phyloP scores from a whole-genome alignment of 2,888 invertebrate genomes.

The Ophioninae sp. region DNA sequence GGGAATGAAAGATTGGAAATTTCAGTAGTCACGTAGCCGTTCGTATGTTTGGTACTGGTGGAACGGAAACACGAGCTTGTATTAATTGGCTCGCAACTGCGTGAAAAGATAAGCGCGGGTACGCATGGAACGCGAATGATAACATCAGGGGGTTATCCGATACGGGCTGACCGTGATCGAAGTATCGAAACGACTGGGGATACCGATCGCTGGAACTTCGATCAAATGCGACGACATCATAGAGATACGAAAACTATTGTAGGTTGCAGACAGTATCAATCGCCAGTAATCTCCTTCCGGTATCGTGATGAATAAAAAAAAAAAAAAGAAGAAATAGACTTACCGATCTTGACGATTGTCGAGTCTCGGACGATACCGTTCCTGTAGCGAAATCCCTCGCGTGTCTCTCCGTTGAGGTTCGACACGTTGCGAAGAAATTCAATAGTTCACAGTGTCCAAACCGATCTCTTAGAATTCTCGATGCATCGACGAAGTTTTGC shows the following conservation, averaged over 20 bases:
- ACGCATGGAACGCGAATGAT: background rate
- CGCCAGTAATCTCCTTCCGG: background rate
- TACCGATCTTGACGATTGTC: conserved; percentile 12
- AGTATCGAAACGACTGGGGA: background rate
- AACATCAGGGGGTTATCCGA: background rate
- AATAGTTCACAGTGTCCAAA: conserved; percentile 14
- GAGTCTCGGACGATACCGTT: background rate
- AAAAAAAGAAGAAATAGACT: conserved; percentile 14
- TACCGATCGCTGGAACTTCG: background rate
- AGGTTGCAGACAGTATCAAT: background rate
- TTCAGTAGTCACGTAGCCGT: background rate
- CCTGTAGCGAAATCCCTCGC: conserved; percentile 18
- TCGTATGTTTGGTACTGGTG: conserved; percentile 14
- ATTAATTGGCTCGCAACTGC: too few species aligned
- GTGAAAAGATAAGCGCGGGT: too few species aligned
- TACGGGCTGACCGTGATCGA: background rate
- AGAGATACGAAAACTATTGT: background rate
- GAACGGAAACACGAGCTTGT: background rate
- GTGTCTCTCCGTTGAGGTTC: conserved; percentile 1
- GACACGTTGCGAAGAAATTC: conserved; percentile 21
- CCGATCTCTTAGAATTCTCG: background rate
- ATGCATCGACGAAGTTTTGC: background rate
- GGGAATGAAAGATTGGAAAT: too few species aligned
- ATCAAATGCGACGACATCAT: background rate
- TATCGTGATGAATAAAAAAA: background rate